These are phyloP conservation scores for Callimico goeldii DNA, from an alignment of 2,797 vertebrate species.

Conservation along the genomic window DNA sequence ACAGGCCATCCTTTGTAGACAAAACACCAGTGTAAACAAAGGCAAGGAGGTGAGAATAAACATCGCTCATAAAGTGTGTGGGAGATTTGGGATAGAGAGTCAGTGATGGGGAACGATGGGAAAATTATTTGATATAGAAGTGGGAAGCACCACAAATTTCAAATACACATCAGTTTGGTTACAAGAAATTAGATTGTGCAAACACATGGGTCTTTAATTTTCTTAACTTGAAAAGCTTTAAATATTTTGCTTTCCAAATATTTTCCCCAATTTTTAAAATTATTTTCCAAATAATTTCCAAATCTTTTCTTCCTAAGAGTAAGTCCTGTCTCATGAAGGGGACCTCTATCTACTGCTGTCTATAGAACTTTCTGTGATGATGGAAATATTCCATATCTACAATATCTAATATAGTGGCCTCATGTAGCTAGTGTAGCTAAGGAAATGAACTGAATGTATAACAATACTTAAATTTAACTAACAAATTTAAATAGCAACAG, in stretches of 20 bases:
- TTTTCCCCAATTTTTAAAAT: not conserved
- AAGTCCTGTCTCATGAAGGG: not conserved
- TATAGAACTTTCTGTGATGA: not conserved
- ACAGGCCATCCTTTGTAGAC: not conserved
- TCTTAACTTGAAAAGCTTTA: not conserved
- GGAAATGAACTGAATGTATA: not conserved
- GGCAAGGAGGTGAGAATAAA: not conserved
- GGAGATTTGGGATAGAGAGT: not conserved
- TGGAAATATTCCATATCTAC: not conserved
- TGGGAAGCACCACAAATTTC: not conserved
- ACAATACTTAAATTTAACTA: not conserved
- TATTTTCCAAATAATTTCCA: not conserved
- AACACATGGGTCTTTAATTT: not conserved
- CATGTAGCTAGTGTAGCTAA: not conserved
- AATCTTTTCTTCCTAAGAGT: not conserved
- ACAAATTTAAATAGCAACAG: not conserved
- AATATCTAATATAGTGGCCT: not conserved
- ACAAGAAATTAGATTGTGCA: not conserved
- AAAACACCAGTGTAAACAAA: fast-evolving
- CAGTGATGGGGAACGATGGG: not conserved
- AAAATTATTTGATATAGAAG: not conserved
- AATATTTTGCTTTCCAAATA: not conserved
- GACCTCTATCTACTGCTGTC: not conserved
- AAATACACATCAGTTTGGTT: not conserved
- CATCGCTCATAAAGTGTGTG: not conserved